A percentile compares a stretch with the other conserved stretches of the same genome.
These are phyloP conservation scores for Nemurella pictetii DNA, from an alignment of 2,888 invertebrate species.

Conservation along the genomic window DNA sequence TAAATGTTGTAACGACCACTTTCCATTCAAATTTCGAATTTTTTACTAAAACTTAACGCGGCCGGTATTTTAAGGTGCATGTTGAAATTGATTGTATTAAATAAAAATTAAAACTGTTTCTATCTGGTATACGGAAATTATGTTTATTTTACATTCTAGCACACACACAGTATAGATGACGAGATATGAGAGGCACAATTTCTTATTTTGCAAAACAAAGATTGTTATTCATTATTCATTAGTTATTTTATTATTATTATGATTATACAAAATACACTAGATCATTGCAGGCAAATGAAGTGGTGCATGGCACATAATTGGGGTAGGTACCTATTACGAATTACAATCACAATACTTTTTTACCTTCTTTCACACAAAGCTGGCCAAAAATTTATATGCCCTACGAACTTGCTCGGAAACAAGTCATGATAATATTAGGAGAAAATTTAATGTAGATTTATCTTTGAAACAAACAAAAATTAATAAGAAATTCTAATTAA, in stretches of 20 bases:
- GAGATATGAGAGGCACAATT: conserved; percentile 19
- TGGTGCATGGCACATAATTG: conserved; percentile 27
- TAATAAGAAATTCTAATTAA: too few species aligned
- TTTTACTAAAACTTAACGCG: too few species aligned
- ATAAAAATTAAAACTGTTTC: background rate
- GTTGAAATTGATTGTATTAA: too few species aligned
- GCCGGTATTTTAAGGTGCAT: too few species aligned
- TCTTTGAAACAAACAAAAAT: too few species aligned
- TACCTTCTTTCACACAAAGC: background rate
- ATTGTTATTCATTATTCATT: background rate
- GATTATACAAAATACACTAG: conserved; percentile 27
- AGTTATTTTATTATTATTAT: background rate
- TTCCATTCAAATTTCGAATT: too few species aligned
- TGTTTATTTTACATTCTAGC: conserved; percentile 1
- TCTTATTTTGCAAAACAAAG: conserved; percentile 29
- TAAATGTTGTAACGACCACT: too few species aligned
- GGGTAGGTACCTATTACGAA: background rate
- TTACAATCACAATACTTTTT: background rate
- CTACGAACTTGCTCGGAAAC: background rate
- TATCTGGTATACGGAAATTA: background rate
- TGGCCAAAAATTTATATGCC: background rate
- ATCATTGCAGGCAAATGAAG: conserved; percentile 12
- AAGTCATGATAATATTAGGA: background rate
- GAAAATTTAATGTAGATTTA: background rate
- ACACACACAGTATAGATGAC: background rate